Evolutionary conservation across 2,113 vertebrate genomes (phyloP).

Genomic region (Pomatostomus ruficeps): DNA sequence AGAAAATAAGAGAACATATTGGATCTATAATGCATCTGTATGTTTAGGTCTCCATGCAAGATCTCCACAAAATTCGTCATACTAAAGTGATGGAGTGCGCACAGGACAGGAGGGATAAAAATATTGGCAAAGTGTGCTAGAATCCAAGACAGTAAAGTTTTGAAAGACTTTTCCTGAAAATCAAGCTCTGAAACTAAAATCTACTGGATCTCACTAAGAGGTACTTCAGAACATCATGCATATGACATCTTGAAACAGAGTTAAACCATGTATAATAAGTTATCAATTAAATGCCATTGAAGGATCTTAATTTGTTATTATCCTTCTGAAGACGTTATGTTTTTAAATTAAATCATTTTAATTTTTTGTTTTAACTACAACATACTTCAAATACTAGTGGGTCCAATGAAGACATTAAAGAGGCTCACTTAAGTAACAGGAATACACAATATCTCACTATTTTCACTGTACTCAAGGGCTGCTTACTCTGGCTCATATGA

Average conservation of each 20-base stretch:
- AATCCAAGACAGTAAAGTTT: neutral
- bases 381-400: neutral
- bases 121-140: neutral
- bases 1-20: neutral
- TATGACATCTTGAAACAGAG: neutral
- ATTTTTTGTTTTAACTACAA: neutral
- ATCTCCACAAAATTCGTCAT: neutral
- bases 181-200: neutral
- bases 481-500: neutral
- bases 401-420: neutral
- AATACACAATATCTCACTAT: neutral
- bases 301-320: neutral
- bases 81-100: neutral
- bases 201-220: neutral
- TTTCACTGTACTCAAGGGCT: neutral
- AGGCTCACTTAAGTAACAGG: neutral
- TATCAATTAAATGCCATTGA: neutral
- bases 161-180: neutral
- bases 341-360: neutral
- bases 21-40: neutral
- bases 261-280: neutral
- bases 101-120: neutral
- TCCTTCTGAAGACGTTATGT: neutral
- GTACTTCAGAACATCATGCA: neutral
- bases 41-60: neutral